Evolutionary conservation across 35 echinoderm and acorn worm genomes (phyloP).

Genomic region (Hemicentrotus pulcherrimus): DNA sequence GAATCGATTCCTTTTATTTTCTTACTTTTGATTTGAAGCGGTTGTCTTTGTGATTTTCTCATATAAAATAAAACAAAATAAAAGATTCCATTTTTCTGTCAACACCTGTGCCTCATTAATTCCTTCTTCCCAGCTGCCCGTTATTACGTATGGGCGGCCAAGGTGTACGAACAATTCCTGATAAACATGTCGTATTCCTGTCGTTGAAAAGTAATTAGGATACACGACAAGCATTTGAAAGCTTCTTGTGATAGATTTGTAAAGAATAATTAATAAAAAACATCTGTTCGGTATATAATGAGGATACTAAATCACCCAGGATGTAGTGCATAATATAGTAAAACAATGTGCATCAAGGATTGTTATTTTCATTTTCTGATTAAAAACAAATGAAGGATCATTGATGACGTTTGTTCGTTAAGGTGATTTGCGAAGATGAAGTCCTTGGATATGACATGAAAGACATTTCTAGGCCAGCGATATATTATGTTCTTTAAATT

Average conservation of each 20-base stretch:
- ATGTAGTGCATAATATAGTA: not conserved
- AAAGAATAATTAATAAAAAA: not conserved
- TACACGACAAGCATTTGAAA: not conserved
- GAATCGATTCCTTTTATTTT: too few species aligned
- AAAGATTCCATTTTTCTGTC: not conserved
- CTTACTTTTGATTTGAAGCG: not conserved
- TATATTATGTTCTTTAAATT: too few species aligned
- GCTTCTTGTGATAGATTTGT: not conserved
- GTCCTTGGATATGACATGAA: too few species aligned
- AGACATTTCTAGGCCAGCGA: too few species aligned
- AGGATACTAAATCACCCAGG: not conserved
- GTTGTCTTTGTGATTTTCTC: not conserved
- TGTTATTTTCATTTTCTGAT: too few species aligned
- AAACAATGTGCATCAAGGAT: too few species aligned
- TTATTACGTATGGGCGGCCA: not conserved
- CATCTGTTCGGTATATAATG: too few species aligned
- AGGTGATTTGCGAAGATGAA: too few species aligned
- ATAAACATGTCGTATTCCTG: not conserved
- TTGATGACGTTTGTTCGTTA: too few species aligned
- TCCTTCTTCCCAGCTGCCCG: not conserved
- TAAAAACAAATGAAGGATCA: too few species aligned
- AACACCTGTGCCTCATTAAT: not conserved
- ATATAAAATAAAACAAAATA: not conserved
- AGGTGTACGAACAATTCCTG: not conserved
- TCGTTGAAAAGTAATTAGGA: constrained; percentile 12